These are phyloP conservation scores for Serripes groenlandicus DNA, from an alignment of 2,888 invertebrate species.

Conservation along the genomic window DNA sequence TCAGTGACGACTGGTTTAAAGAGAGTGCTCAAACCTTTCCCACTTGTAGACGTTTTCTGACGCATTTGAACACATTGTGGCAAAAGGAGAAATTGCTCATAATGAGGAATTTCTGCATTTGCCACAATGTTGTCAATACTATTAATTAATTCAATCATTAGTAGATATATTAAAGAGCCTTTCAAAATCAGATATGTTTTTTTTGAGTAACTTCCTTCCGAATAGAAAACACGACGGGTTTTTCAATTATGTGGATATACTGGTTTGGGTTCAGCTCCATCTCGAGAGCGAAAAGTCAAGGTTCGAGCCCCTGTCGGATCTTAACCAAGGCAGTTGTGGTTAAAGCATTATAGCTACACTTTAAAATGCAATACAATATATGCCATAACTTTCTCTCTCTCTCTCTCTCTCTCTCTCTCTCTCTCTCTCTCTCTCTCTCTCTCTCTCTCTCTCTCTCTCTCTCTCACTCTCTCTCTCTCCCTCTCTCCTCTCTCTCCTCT, in stretches of 20 bases:
- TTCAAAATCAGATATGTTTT: too few relatives aligned
- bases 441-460: slow-evolving; percentile 18
- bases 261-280: not conserved
- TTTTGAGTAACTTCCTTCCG: too few relatives aligned
- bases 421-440: slow-evolving; percentile 3
- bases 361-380: not conserved
- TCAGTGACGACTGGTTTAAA: not conserved
- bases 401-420: not conserved
- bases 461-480: not conserved
- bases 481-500: not conserved
- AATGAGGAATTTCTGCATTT: not conserved
- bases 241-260: not conserved
- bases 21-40: not conserved
- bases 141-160: not conserved
- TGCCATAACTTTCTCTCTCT: not conserved
- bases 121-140: not conserved
- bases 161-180: not conserved
- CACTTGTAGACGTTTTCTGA: not conserved
- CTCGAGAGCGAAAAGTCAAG: not conserved
- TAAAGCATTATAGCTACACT: not conserved
- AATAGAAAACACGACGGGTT: not conserved
- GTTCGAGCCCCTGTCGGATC: not conserved
- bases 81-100: not conserved
- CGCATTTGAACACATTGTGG: not conserved
- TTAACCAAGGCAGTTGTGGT: too few relatives aligned